Evolutionary conservation across 2,888 invertebrate species (phyloP), one percentile per base, ranked within the genome.

Genomic region (Eilema caniola): DNA sequence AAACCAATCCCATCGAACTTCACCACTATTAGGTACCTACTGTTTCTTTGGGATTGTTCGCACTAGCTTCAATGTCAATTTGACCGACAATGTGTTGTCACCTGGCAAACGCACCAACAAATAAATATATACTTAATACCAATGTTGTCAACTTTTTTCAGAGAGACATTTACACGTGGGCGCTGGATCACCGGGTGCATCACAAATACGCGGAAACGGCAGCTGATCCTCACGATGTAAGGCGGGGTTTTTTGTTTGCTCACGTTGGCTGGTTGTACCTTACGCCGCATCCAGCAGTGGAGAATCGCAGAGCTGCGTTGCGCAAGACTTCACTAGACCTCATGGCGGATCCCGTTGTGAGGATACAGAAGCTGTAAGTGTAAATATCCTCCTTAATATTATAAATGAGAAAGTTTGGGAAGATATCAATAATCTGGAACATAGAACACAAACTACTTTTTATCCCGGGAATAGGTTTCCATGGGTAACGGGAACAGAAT

Each of bases 251-350:
- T 91, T 97, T 98, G 95, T 99, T 99, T 89, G 97, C 99, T 0
- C 99, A 99, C 89, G 97, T 99, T 12, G 99, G 99, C 11, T 99
- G 99, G 99, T 93, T 99, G 61, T 96, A 99, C 67, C 95, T 97
- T 0, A 97, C 98, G 0, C 98, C 98, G 0, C 99, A 98, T 88
- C 98, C 98, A 0, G 96, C 97, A 4, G 98, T 98, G 0, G 96
- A 96, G 23, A 96, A 96, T 78, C 96, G 97, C 80, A 95, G 98
- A 53, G 94, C 95, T 41, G 96, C 96, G 0, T 84, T 95, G 5
- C 83, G 78, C 25, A 78, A 86, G 62, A 96, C 97, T 20, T 97
- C 97, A 66, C 96, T 96, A 95, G 98, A 98, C 87, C 95, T 98
- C 66, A 95, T 97, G 78, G 96, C 95, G 0, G 98, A 98, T 86